Evolutionary conservation across 2,888 invertebrate genomes (phyloP).

Genomic region (Erebia epiphron): DNA sequence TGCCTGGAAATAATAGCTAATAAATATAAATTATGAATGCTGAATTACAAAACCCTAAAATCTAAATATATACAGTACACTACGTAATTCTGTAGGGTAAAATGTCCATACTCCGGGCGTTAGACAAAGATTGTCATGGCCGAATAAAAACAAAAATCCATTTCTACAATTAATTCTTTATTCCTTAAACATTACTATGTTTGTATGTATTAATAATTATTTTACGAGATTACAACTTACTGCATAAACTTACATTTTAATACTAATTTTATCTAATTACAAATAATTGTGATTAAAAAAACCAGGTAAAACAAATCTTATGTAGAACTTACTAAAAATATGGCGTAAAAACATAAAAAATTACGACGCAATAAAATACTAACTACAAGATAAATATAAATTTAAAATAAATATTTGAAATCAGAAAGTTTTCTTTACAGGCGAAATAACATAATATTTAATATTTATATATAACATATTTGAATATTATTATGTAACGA

Average conservation of each 20-base stretch:
- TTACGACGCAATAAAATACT: conserved; percentile 6
- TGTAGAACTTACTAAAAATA: conserved; percentile 17
- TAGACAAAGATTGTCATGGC: no score
- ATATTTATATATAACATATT: no score
- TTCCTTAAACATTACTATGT: no score
- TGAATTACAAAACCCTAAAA: no score
- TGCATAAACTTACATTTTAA: conserved; percentile 9
- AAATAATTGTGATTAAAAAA: conserved; percentile 16
- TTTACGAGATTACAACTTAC: conserved; percentile 27
- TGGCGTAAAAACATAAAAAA: conserved; percentile 28
- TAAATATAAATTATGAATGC: no score
- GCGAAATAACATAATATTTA: no score
- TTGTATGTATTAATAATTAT: conserved; percentile 13
- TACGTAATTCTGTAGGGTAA: no score
- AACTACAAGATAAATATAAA: neutral
- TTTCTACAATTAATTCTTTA: conserved; percentile 34
- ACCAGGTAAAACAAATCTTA: neutral
- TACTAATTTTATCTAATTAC: conserved; percentile 6
- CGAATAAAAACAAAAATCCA: conserved; percentile 17
- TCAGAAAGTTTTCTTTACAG: neutral
- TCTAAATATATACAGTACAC: no score
- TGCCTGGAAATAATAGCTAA: no score
- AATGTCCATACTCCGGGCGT: no score
- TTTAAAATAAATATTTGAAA: neutral
- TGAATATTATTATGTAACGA: no score